These are phyloP conservation scores for Pseudolaguvia tuberculata DNA, from an alignment of 2,113 vertebrate genomes.

Conservation along the genomic window DNA sequence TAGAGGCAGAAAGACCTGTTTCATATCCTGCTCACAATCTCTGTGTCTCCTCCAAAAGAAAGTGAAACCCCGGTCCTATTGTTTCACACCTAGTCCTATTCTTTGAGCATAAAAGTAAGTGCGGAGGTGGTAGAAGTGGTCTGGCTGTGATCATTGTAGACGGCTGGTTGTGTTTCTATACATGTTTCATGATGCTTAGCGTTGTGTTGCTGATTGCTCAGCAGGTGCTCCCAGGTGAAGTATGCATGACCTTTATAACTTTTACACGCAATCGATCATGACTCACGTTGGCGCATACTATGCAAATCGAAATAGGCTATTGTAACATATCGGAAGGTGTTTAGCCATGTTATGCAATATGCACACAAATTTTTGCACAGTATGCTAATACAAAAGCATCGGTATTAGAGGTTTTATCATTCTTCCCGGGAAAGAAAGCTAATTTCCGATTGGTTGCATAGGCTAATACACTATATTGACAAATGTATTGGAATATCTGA, in stretches of 20 bases:
- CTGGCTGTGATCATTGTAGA: constrained; percentile 13
- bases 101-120: constrained; percentile 1
- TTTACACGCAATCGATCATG: neutral
- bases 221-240: constrained; percentile 34
- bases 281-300: neutral
- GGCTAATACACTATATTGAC: no score
- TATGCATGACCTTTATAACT: constrained; percentile 11
- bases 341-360: neutral
- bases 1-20: neutral
- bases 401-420: no score
- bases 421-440: no score
- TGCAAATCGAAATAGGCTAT: neutral
- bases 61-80: neutral
- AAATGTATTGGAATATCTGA: no score
- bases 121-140: neutral
- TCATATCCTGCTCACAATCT: neutral
- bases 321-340: neutral
- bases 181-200: neutral
- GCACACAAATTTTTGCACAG: neutral
- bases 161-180: constrained; percentile 6
- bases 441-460: no score
- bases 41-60: neutral
- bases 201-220: constrained; percentile 23
- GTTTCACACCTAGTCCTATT: neutral
- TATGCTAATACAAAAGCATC: no score